These are phyloP conservation scores for Picathartes gymnocephalus DNA, from an alignment of 2,113 vertebrate genomes.

Conservation along the genomic window DNA sequence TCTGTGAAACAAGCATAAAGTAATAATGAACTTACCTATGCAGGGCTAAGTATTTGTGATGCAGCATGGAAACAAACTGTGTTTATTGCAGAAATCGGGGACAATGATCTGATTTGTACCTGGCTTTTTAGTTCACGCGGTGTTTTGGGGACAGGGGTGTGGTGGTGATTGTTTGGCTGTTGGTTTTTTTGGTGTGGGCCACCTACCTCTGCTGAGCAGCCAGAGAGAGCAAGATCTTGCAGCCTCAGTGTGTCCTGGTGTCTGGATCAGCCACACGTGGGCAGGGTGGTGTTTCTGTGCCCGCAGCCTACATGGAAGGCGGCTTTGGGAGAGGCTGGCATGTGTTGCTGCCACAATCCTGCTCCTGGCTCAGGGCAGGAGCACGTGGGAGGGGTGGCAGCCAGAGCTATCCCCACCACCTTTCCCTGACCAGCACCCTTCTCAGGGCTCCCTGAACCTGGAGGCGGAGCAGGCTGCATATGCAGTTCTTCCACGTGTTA, in stretches of 20 bases:
- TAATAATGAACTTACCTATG: neutral
- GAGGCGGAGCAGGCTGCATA: neutral
- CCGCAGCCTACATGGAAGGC: neutral
- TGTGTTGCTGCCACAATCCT: neutral
- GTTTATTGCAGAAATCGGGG: neutral
- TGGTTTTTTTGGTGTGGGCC: neutral
- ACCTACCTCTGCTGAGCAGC: neutral
- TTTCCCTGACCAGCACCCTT: neutral
- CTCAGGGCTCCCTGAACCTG: neutral
- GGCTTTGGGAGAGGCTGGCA: neutral
- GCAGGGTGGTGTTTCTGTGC: neutral
- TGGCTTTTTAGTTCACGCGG: neutral
- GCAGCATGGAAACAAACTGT: neutral
- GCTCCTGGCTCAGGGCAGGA: neutral
- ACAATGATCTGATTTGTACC: neutral
- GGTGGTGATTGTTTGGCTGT: neutral
- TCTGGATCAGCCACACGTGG: neutral
- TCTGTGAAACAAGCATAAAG: neutral
- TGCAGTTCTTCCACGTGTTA: neutral
- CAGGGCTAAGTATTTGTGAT: neutral
- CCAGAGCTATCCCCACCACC: fast-evolving
- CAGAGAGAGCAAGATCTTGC: neutral
- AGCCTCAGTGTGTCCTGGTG: neutral
- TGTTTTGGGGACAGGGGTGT: neutral
- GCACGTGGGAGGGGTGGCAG: neutral